Evolutionary conservation across 2,113 vertebrate species (phyloP), one percentile per base, ranked within the genome.

Genomic region (Morone chrysops): DNA sequence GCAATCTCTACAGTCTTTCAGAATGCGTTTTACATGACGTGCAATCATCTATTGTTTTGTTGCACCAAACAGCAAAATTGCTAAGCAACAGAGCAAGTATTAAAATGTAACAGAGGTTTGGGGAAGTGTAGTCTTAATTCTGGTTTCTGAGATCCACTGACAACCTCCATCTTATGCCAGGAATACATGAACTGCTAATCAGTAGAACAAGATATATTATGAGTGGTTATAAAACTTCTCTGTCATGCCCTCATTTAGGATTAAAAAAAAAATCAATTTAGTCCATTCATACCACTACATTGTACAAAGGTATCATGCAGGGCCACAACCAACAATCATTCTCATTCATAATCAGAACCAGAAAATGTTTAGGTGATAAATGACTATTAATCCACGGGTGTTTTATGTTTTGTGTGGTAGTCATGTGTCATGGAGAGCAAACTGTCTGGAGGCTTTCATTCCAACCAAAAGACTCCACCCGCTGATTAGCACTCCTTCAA

Each of bases 401-500:
- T n/a, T n/a, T n/a, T n/a, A n/a, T n/a, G n/a, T n/a, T n/a, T n/a
- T n/a, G n/a, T n/a, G n/a, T n/a, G n/a, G n/a, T n/a, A n/a, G n/a
- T n/a, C 57, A 7, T 36, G 25, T 7, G 14, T 38, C 31, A 9
- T 4, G 14, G 16, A 59, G 22, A 59, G 56, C 22, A 31, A 31
- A 25, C 13, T 31, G 22, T 57, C 22, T 22, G 54, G 45, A 57
- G 22, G 56, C 3, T 60, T 60, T 36, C 25, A 36, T 40, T 40
- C 17, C 36, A 62, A 11, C 60, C 57, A 36, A 60, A 60, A 60
- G 57, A 36, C 16, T 56, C n/a, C n/a, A 14, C 22, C n/a, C 17
- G 16, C 54, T 36, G 70, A 31, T 36, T 47, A 47, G 70, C 70
- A 18, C 70, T 73, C 36, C 48, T 18, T 74, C 5, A n/a, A 61